Percentiles rank a stretch among this genome's conserved stretches.
phyloP scores from a whole-genome alignment of 2,888 invertebrate species.

The Meliscaeva auricollis region DNA sequence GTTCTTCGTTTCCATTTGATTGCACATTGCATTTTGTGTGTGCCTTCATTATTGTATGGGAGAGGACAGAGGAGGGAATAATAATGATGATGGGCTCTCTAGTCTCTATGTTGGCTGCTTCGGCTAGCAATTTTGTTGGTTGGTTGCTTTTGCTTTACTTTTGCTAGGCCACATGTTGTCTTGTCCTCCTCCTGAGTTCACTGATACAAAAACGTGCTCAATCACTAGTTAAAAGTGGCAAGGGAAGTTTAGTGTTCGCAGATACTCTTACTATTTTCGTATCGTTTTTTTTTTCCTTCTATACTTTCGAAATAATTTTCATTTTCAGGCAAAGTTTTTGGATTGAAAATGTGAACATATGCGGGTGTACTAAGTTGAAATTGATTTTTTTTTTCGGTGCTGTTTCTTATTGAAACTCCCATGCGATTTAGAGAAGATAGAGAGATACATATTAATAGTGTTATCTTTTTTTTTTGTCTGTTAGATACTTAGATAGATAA shows the following conservation, averaged over 20 bases:
- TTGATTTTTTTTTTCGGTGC: conserved; percentile 58
- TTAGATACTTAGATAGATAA: not conserved
- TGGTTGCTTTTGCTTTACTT: not conserved
- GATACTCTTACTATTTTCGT: conserved; percentile 20
- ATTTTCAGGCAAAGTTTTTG: conserved; percentile 32
- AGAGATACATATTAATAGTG: conserved; percentile 48
- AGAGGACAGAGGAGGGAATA: not conserved
- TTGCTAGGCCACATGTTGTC: conserved; percentile 63
- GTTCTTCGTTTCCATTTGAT: conserved; percentile 50
- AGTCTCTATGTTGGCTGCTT: not conserved
- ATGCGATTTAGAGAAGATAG: conserved; percentile 49
- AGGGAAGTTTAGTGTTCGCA: conserved; percentile 46
- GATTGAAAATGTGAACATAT: conserved; percentile 71
- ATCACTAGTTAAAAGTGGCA: conserved; percentile 57
- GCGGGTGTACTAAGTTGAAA: conserved; percentile 69
- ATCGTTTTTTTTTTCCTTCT: conserved; percentile 14
- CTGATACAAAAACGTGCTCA: conserved; percentile 72
- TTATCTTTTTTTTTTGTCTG: conserved; percentile 10
- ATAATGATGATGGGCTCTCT: not conserved
- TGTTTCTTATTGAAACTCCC: conserved; percentile 32
- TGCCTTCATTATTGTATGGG: not conserved
- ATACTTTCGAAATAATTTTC: conserved; percentile 5
- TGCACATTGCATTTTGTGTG: conserved; percentile 49
- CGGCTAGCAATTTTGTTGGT: conserved; percentile 32
- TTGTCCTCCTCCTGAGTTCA: conserved; percentile 56